Percentiles rank a stretch among this genome's conserved stretches.
phyloP scores from a whole-genome alignment of 2,113 vertebrate genomes.

The Ovis canadensis region DNA sequence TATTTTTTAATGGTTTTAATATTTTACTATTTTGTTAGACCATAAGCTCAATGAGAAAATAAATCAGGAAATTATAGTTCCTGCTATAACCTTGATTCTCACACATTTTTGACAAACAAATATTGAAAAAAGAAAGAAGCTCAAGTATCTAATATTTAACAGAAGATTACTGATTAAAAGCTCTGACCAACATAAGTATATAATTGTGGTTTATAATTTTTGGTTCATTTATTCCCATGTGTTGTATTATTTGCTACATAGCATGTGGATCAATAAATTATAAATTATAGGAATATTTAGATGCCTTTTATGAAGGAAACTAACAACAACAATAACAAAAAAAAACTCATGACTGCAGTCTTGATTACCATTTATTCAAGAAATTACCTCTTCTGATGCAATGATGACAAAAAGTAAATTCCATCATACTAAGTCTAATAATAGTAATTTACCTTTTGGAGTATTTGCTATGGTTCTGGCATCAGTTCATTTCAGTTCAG shows the following conservation, averaged over 20 bases:
- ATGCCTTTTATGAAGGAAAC: not conserved
- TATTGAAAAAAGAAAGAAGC: not conserved
- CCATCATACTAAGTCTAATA: not conserved
- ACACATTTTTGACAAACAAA: not conserved
- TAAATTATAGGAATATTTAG: not conserved
- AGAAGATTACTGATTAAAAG: not conserved
- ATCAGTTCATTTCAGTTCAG: not conserved
- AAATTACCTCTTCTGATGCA: not conserved
- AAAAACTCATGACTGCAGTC: not conserved
- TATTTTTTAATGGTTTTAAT: not conserved
- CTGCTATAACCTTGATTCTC: not conserved
- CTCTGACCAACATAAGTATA: not conserved
- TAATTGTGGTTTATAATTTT: not conserved
- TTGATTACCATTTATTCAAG: not conserved
- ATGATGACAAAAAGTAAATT: not conserved
- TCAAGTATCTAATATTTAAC: not conserved
- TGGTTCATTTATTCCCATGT: not conserved
- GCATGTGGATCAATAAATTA: not conserved
- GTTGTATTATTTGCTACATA: not conserved
- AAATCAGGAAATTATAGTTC: not conserved
- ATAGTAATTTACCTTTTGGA: not conserved
- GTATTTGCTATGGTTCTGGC: not conserved
- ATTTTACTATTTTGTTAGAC: not conserved
- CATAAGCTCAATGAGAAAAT: not conserved
- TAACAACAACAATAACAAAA: no score